Percentiles rank a stretch among this genome's conserved stretches.
Evolutionary conservation across 2,113 vertebrate species (phyloP).

Genomic region (Aix galericulata): DNA sequence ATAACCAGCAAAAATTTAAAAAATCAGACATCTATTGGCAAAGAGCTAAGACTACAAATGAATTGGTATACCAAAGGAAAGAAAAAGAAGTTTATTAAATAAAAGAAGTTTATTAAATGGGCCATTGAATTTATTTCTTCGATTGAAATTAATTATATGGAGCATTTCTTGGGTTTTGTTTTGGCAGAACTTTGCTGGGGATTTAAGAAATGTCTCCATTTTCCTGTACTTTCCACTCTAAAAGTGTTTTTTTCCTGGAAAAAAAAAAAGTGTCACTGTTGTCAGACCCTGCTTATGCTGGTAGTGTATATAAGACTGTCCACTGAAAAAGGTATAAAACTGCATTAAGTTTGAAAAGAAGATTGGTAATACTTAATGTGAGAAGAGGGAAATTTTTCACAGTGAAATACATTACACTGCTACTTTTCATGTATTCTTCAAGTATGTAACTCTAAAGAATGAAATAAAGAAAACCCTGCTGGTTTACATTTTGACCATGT

Average conservation of each 20-base stretch:
- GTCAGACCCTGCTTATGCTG: neutral
- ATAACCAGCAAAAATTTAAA: slow-evolving; percentile 36
- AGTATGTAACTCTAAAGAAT: neutral
- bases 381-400: neutral
- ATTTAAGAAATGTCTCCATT: neutral
- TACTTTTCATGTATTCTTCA: slow-evolving; percentile 13
- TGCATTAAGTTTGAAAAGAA: neutral
- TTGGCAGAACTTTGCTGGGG: neutral
- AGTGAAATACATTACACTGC: neutral
- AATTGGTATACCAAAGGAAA: neutral
- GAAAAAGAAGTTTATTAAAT: neutral
- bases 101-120: neutral
- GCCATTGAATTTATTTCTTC: neutral
- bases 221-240: neutral
- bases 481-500: slow-evolving; percentile 54
- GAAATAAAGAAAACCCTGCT: neutral
- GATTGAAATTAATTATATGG: neutral
- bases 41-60: neutral
- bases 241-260: neutral
- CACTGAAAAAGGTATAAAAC: neutral
- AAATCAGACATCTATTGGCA: slow-evolving; percentile 17
- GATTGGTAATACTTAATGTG: neutral
- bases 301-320: neutral
- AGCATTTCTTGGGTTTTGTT: neutral
- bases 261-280: neutral